Evolutionary conservation across 53 echinoderm and acorn worm genomes (phyloP), one percentile per base, ranked within the genome.

Genomic region (Hippasteria phrygiana): DNA sequence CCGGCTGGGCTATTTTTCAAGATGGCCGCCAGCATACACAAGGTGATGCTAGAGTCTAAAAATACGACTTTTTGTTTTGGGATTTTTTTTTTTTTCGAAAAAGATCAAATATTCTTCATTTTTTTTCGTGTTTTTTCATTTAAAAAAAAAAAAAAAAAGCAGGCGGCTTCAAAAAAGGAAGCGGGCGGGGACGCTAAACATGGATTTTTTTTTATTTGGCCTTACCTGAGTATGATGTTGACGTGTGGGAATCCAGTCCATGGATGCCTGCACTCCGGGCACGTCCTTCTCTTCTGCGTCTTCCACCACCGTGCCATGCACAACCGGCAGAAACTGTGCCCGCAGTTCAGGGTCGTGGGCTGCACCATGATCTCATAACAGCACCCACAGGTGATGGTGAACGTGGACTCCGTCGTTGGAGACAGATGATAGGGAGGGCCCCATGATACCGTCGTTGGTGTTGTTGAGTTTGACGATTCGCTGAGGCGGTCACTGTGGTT

Each of bases 221-320:
- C 26, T 22, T 70, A 87, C 95, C 97, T 93, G 80, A 97, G 88
- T 56, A 97, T 95, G 40, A 95, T 95, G 55, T 97, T 97, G 46
- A 97, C 86, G 63, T 93, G 92, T 12, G 97, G 97, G 64, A 97
- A 97, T 17, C 97, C 97, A 41, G 77, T 91, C 97, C 97, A 95
- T 1, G 92, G 93, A 74, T 97, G 93, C 71, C 97, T 77, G 78
- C 97, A 97, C 26, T 90, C 91, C 11, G 95, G 97, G 54, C 97
- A 97, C 8, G 97, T 97, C 24, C 81, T 93, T 40, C 87, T 91
- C 53, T 90, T 86, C 18, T 91, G 92, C 0, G 97, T 89, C 83
- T 92, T 92, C 97, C 97, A 97, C 97, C 97, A 97, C 59, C 88
- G 71, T 16, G 97, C 97, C 59, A 97, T 77, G 73, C 97, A 97